Conservation (phyloP, 2,888 invertebrate genomes). For the Xanthorhoe spadicearia region DNA sequence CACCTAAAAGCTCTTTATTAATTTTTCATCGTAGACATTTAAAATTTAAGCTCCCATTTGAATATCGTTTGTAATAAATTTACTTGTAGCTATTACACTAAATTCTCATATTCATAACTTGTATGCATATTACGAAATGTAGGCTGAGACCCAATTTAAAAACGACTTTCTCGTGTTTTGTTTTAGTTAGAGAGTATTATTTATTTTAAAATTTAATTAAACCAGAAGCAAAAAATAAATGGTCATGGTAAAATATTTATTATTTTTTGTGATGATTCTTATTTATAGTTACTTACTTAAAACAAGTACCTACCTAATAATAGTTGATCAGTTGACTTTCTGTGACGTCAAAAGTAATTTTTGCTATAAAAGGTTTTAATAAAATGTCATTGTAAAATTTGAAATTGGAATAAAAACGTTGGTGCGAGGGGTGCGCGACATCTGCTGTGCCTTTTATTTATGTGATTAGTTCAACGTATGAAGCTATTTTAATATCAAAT, state of each 20-base stretch:
- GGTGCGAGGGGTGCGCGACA: slow-evolving; percentile 64
- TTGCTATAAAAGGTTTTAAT: slow-evolving; percentile 21
- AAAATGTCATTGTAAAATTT: slow-evolving; percentile 62
- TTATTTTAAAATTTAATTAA: too few relatives aligned
- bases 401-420: slow-evolving; percentile 67
- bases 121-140: slow-evolving; percentile 44
- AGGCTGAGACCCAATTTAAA: background rate
- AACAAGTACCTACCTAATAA: background rate
- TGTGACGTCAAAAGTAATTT: slow-evolving; percentile 1
- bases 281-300: too few relatives aligned
- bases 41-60: slow-evolving; percentile 19
- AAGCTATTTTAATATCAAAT: slow-evolving; percentile 71
- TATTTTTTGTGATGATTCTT: too few relatives aligned
- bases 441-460: slow-evolving; percentile 79
- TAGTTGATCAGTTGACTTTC: background rate
- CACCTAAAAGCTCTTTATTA: slow-evolving; percentile 20
- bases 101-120: slow-evolving; percentile 57
- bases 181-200: background rate
- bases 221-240: too few relatives aligned
- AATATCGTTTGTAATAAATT: slow-evolving; percentile 30
- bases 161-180: background rate
- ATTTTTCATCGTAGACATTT: slow-evolving; percentile 25
- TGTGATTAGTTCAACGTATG: slow-evolving; percentile 71
- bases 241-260: too few relatives aligned
- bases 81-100: slow-evolving; percentile 20